phyloP scores from a whole-genome alignment of 2,113 vertebrate genomes.

The Anseranas semipalmata region DNA sequence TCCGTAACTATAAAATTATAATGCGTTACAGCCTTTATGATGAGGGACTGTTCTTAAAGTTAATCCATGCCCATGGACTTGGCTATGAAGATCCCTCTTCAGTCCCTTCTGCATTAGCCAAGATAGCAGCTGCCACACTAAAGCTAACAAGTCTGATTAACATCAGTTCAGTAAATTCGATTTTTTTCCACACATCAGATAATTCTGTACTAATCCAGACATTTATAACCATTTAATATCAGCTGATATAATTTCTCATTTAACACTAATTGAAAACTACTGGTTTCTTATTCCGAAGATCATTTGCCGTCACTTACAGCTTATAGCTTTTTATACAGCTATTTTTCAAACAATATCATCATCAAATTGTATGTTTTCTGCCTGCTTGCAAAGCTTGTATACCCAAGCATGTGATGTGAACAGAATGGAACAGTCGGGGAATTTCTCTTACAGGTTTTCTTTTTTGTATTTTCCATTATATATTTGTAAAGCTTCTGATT shows the following conservation, averaged over 20 bases:
- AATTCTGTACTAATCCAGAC: conserved; percentile 19
- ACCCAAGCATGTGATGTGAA: background rate
- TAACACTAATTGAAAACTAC: conserved; percentile 47
- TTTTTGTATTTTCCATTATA: background rate
- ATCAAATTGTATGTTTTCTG: background rate
- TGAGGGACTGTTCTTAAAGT: background rate
- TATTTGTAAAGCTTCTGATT: background rate
- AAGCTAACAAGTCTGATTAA: conserved; percentile 11
- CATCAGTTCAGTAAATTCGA: background rate
- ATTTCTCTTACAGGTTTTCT: background rate
- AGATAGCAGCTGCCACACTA: conserved; percentile 34
- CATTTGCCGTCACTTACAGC: conserved; percentile 11
- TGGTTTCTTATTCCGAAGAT: conserved; percentile 35
- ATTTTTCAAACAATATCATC: conserved; percentile 6
- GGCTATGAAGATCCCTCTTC: background rate
- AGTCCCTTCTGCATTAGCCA: background rate
- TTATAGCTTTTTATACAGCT: background rate
- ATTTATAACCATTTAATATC: conserved; percentile 13
- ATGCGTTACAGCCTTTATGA: background rate
- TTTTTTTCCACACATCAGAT: conserved; percentile 23
- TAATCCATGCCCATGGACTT: background rate
- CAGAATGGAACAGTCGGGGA: background rate
- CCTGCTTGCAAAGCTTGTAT: background rate
- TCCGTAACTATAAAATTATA: background rate
- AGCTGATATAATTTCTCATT: conserved; percentile 39